Conservation (phyloP, 2,797 vertebrate genomes). For the Chelonia mydas region DNA sequence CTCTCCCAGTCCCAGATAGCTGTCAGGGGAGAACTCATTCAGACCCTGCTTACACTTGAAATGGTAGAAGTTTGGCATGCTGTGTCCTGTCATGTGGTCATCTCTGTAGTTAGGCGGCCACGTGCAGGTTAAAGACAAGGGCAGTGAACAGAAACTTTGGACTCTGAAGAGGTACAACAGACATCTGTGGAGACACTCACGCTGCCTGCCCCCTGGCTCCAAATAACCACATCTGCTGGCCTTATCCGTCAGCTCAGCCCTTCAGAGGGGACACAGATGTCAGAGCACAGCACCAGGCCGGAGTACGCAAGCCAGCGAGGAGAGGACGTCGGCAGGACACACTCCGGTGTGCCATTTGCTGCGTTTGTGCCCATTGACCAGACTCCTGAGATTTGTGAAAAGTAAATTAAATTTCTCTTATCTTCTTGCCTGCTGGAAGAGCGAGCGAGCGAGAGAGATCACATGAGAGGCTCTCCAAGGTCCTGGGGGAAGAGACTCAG, state of each 20-base stretch:
- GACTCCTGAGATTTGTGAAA: neutral
- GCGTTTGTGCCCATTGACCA: neutral
- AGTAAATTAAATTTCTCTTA: neutral
- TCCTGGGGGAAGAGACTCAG: slow-evolving; percentile 10
- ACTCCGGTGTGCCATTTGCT: neutral
- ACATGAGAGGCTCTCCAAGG: neutral
- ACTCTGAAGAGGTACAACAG: neutral
- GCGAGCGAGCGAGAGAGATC: neutral
- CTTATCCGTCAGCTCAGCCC: neutral
- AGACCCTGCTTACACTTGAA: too few relatives aligned
- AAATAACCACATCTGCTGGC: neutral
- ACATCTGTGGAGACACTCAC: neutral
- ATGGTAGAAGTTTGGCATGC: too few relatives aligned
- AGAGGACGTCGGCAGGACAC: neutral
- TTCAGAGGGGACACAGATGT: neutral
- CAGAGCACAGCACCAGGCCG: neutral
- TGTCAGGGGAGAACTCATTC: too few relatives aligned
- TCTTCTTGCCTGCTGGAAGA: neutral
- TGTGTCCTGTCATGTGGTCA: neutral
- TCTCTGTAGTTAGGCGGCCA: neutral
- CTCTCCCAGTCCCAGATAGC: too few relatives aligned
- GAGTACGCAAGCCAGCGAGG: neutral
- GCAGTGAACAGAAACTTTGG: neutral
- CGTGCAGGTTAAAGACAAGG: neutral
- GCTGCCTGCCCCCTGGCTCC: neutral